phyloP scores from a whole-genome alignment of 2,797 vertebrate species.

The Glyptemys insculpta region DNA sequence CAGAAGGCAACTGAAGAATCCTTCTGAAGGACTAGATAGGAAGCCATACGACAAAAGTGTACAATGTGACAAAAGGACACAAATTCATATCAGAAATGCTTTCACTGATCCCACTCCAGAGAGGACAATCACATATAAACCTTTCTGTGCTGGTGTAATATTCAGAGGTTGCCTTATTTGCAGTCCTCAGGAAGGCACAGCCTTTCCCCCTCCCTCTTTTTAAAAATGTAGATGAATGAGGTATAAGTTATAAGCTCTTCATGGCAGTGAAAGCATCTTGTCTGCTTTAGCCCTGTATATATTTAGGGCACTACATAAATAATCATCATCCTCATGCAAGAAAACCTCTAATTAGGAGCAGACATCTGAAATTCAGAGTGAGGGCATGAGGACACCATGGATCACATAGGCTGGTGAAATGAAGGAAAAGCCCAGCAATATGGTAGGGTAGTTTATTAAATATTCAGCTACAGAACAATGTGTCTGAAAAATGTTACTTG shows the following conservation, averaged over 20 bases:
- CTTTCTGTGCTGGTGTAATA: background rate
- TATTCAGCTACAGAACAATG: background rate
- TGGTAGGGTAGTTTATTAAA: background rate
- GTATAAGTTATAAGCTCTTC: background rate
- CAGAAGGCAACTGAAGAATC: background rate
- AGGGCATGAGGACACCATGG: background rate
- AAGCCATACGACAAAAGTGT: background rate
- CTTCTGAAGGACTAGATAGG: background rate
- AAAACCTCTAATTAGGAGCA: slow-evolving; percentile 50
- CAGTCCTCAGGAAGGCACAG: background rate
- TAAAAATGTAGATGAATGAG: background rate
- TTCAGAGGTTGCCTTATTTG: slow-evolving; percentile 12
- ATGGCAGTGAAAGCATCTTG: background rate
- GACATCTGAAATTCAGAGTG: background rate
- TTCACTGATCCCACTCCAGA: slow-evolving; percentile 18
- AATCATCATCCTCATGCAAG: slow-evolving; percentile 40
- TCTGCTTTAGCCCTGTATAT: background rate
- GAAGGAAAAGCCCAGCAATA: slow-evolving; percentile 17
- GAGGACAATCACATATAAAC: background rate
- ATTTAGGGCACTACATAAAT: slow-evolving; percentile 8
- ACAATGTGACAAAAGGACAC: background rate
- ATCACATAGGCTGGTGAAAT: background rate
- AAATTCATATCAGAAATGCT: slow-evolving; percentile 13
- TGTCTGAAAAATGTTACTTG: slow-evolving; percentile 20
- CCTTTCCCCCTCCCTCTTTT: background rate